Conservation (phyloP, 2,113 vertebrate genomes). For the Echinops telfairi region DNA sequence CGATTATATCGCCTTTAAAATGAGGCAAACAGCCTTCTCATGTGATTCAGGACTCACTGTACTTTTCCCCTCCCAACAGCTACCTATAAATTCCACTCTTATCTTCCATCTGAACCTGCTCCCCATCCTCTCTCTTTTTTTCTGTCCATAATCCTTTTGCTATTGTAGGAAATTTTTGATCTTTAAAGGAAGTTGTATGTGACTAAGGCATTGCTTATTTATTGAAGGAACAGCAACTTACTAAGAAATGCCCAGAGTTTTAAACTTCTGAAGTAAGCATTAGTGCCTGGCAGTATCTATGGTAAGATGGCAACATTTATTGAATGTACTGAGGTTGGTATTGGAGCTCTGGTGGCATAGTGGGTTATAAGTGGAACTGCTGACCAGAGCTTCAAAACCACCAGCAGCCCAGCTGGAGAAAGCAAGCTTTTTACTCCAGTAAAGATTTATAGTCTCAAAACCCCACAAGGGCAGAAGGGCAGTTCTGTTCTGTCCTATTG, state of each 20-base stretch:
- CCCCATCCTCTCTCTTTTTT: conserved; percentile 7
- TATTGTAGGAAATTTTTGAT: not conserved
- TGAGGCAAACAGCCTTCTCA: too few species aligned
- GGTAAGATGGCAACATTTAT: not conserved
- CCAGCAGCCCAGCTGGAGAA: too few species aligned
- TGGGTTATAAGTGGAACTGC: too few species aligned
- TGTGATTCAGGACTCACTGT: not conserved
- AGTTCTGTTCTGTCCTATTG: too few species aligned
- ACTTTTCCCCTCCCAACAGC: not conserved
- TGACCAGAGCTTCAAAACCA: too few species aligned
- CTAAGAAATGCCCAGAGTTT: not conserved
- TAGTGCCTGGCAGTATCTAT: not conserved
- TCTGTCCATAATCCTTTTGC: not conserved
- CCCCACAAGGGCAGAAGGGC: too few species aligned
- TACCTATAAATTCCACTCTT: not conserved
- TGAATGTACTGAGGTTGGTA: not conserved
- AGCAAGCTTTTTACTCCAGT: too few species aligned
- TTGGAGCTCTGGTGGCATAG: too few species aligned
- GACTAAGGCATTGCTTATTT: conserved; percentile 12
- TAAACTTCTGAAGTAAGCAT: not conserved
- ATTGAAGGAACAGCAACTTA: not conserved
- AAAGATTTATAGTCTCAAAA: too few species aligned
- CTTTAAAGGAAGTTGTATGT: not conserved
- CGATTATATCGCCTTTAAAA: too few species aligned
- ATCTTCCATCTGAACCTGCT: not conserved